phyloP scores from a whole-genome alignment of 2,888 invertebrate species.

The Dermolepida albohirtum region DNA sequence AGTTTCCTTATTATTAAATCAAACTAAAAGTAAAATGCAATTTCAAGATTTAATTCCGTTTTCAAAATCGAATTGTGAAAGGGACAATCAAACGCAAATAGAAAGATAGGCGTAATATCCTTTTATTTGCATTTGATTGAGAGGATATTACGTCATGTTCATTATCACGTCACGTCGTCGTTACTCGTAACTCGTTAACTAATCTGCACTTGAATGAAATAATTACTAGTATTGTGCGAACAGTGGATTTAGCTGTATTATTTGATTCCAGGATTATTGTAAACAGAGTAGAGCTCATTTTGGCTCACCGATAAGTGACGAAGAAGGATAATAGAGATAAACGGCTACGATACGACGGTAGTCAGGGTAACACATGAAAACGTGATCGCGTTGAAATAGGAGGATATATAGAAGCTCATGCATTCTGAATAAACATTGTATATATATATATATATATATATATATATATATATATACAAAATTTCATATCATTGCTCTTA shows the following conservation, averaged over 20 bases:
- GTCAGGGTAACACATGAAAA: slow-evolving; percentile 14
- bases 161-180: no score
- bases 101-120: no score
- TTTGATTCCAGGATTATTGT: slow-evolving; percentile 11
- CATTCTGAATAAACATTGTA: slow-evolving; percentile 23
- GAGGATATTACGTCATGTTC: no score
- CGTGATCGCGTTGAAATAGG: slow-evolving; percentile 3
- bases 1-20: not conserved
- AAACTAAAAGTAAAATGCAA: no score
- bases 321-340: slow-evolving; percentile 40
- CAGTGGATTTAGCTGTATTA: not conserved
- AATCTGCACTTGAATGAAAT: not conserved
- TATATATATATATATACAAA: no score
- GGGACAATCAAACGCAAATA: no score
- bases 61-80: no score
- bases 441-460: slow-evolving; percentile 10
- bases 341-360: not conserved
- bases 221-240: not conserved
- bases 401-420: slow-evolving; percentile 16
- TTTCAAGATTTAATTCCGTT: no score
- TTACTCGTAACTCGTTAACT: no score
- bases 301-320: slow-evolving; percentile 49
- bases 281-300: slow-evolving; percentile 43
- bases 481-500: slow-evolving; percentile 14
- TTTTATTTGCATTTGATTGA: no score